phyloP scores from a whole-genome alignment of 2,113 vertebrate genomes.

The Baryphthengus martii region DNA sequence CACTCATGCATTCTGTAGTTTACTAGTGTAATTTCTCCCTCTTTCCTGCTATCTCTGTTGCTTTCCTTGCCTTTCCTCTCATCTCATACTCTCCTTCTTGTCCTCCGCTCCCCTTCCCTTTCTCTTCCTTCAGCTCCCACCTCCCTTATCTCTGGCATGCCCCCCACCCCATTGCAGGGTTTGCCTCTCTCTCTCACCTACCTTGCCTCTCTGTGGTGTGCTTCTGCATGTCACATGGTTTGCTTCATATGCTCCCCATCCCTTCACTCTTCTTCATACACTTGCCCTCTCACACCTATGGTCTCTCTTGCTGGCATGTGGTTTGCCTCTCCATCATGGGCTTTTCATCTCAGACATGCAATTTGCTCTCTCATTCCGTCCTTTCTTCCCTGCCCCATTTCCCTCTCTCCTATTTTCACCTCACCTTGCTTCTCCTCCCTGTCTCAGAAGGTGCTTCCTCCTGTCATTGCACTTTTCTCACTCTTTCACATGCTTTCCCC shows the following conservation, averaged over 20 bases:
- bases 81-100: not conserved
- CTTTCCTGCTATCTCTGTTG: not conserved
- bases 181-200: not conserved
- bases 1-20: not conserved
- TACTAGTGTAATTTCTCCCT: not conserved
- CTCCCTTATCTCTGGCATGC: not conserved
- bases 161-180: not conserved
- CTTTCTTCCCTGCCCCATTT: not conserved
- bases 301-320: not conserved
- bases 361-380: not conserved
- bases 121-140: not conserved
- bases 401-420: not conserved
- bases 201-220: rapidly evolving
- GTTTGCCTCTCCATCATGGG: not conserved
- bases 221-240: not conserved
- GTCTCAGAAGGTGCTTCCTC: not conserved
- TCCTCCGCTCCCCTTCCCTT: not conserved
- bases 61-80: not conserved
- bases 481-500: not conserved
- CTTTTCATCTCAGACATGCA: not conserved
- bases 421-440: not conserved
- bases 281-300: not conserved
- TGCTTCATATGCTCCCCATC: not conserved
- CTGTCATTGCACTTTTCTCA: not conserved
- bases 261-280: not conserved